Conservation (phyloP, 2,113 vertebrate genomes). For the Thalassarche chlororhynchos region DNA sequence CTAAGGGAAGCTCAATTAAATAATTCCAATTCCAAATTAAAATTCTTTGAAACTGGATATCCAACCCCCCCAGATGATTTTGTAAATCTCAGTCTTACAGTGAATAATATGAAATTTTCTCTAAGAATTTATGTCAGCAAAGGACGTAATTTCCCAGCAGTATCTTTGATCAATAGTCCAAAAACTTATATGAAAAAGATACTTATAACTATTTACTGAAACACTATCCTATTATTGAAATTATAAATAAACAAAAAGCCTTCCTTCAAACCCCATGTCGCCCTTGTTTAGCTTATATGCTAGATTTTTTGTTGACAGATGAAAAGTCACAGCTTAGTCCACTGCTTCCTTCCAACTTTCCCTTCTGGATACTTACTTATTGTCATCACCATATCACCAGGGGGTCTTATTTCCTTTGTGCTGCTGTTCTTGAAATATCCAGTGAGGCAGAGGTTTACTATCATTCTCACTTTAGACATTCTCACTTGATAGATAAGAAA, state of each 20-base stretch:
- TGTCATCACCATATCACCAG: not conserved
- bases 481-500: not conserved
- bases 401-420: not conserved
- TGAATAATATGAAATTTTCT: not conserved
- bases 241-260: not conserved
- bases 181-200: not conserved
- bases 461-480: not conserved
- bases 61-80: not conserved
- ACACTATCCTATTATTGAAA: not conserved
- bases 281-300: not conserved
- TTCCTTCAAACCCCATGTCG: not conserved
- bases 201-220: not conserved
- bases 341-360: not conserved
- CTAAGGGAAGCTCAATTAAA: not conserved
- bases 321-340: not conserved
- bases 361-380: not conserved
- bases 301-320: not conserved
- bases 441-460: not conserved
- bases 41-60: not conserved
- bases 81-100: not conserved
- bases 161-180: not conserved
- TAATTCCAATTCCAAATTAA: not conserved
- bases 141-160: not conserved
- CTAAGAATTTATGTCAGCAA: not conserved
- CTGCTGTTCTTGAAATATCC: not conserved